Evolutionary conservation across 2,797 vertebrate genomes (phyloP).

Genomic region (Eutrigla gurnardus): DNA sequence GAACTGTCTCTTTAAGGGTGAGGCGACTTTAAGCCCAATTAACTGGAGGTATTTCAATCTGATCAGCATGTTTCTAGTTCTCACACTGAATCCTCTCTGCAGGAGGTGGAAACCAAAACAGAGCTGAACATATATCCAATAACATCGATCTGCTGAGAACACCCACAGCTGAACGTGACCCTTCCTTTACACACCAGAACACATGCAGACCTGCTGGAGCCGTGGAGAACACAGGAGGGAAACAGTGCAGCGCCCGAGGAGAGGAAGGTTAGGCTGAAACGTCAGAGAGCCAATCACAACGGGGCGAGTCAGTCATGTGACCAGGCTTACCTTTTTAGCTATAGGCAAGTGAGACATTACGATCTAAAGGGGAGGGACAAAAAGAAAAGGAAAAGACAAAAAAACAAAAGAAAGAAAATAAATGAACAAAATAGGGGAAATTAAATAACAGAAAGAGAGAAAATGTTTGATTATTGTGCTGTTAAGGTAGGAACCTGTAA

Average conservation of each 20-base stretch:
- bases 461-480: conserved; percentile 70
- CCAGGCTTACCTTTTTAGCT: conserved; percentile 97
- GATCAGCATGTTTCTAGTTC: not conserved
- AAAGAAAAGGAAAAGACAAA: conserved; percentile 80
- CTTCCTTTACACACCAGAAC: conserved; percentile 67
- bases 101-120: too few species aligned
- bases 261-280: conserved; percentile 54
- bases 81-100: too few species aligned
- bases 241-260: conserved; percentile 50
- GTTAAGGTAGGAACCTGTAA: conserved; percentile 55
- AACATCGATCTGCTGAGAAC: not conserved
- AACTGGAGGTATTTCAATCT: not conserved
- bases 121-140: too few species aligned
- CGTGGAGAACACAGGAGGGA: conserved; percentile 64
- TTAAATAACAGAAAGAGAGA: conserved; percentile 63
- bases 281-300: conserved; percentile 72
- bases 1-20: not conserved
- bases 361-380: conserved; percentile 91
- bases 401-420: conserved; percentile 37
- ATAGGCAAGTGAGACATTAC: conserved; percentile 99
- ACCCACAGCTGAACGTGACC: conserved; percentile 51
- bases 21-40: not conserved
- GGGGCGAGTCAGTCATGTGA: conserved; percentile 78
- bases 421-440: conserved; percentile 37
- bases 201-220: conserved; percentile 88